These are phyloP conservation scores for Cetoscarus ocellatus DNA, from an alignment of 2,797 vertebrate genomes.

Conservation along the genomic window DNA sequence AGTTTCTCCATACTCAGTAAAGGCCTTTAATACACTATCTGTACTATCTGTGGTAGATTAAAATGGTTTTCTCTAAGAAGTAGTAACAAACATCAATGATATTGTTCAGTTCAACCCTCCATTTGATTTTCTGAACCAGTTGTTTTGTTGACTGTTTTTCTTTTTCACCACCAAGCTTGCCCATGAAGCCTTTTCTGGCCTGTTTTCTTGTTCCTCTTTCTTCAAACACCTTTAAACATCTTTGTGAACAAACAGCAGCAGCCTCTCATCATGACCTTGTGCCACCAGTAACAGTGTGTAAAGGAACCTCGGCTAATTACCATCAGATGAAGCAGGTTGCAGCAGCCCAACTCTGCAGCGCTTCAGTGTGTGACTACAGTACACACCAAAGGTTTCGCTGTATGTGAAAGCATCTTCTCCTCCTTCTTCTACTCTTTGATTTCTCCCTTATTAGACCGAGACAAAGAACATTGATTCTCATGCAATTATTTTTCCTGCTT, in stretches of 20 bases:
- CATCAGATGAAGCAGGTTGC: constrained; percentile 36
- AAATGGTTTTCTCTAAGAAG: neutral
- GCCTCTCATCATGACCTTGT: constrained; percentile 46
- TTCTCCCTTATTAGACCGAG: constrained; percentile 63
- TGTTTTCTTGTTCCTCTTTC: constrained; percentile 14
- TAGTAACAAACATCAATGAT: neutral
- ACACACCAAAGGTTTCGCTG: constrained; percentile 49
- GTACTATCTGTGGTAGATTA: neutral
- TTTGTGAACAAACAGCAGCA: constrained; percentile 43
- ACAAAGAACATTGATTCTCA: constrained; percentile 67
- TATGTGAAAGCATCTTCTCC: constrained; percentile 59
- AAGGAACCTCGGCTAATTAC: constrained; percentile 64
- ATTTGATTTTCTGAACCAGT: constrained; percentile 5
- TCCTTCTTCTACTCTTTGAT: constrained; percentile 57
- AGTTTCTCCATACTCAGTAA: too few species aligned
- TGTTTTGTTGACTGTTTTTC: constrained; percentile 23
- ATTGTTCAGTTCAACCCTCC: neutral
- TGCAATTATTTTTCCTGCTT: constrained; percentile 70
- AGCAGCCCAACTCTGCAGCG: constrained; percentile 36
- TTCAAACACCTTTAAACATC: constrained; percentile 53
- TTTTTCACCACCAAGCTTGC: constrained; percentile 15
- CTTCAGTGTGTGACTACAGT: constrained; percentile 40
- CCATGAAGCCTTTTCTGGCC: constrained; percentile 12
- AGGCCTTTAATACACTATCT: too few species aligned
- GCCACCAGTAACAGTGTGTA: constrained; percentile 31